Percentiles rank a stretch among this genome's conserved stretches.
Evolutionary conservation across 92 coral and sea anemone species (phyloP).

Genomic region (Siderastrea radians): DNA sequence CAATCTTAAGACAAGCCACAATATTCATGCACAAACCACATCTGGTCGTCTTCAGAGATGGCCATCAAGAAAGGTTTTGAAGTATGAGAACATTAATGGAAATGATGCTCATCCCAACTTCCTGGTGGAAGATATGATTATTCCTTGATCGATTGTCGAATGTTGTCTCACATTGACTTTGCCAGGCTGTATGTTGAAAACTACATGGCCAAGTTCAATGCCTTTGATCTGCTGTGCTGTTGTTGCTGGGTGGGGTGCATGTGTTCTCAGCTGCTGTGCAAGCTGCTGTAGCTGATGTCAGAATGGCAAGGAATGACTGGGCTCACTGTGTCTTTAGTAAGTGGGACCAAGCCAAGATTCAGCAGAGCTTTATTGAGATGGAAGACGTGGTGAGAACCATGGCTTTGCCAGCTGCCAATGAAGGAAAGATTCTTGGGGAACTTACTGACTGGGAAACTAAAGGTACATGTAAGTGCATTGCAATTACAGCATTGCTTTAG

Average conservation of each 20-base stretch:
- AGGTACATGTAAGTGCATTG: slow-evolving; percentile 32
- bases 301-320: slow-evolving; percentile 62
- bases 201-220: slow-evolving; percentile 59
- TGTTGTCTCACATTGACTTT: slow-evolving; percentile 46
- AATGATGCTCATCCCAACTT: slow-evolving; percentile 43
- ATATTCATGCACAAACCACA: slow-evolving; percentile 47
- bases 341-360: slow-evolving; percentile 49
- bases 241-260: slow-evolving; percentile 55
- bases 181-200: slow-evolving; percentile 55
- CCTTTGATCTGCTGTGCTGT: slow-evolving; percentile 70
- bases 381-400: slow-evolving; percentile 28
- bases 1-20: slow-evolving; percentile 50
- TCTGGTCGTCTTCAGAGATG: slow-evolving; percentile 2
- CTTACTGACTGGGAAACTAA: slow-evolving; percentile 53
- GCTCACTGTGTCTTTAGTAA: slow-evolving; percentile 61
- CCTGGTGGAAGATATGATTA: background rate
- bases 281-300: slow-evolving; percentile 54
- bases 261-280: slow-evolving; percentile 48
- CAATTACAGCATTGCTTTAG: too few relatives aligned
- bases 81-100: slow-evolving; percentile 35
- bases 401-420: slow-evolving; percentile 21
- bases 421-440: slow-evolving; percentile 5
- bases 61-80: background rate
- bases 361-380: slow-evolving; percentile 38
- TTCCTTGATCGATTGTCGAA: slow-evolving; percentile 48